Percentiles rank a stretch among this genome's conserved stretches.
Evolutionary conservation across 2,888 invertebrate species (phyloP).

Genomic region (Deilephila porcellus): DNA sequence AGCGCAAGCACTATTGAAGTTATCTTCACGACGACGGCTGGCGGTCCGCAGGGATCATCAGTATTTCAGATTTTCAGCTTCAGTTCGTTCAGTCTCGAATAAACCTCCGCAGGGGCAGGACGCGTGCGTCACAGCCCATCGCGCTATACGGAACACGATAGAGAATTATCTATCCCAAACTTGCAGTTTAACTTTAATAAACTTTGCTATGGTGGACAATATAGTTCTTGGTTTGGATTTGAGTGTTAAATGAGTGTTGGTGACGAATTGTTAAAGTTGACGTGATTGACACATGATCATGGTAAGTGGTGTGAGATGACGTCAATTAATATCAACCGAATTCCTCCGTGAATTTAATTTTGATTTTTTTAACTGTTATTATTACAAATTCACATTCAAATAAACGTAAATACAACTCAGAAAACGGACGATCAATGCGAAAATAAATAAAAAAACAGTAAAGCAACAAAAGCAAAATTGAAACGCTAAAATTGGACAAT

Average conservation of each 20-base stretch:
- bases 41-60: constrained; percentile 53
- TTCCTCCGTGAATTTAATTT: neutral
- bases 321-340: constrained; percentile 4
- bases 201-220: constrained; percentile 4
- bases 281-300: constrained; percentile 58
- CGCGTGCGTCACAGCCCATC: constrained; percentile 47
- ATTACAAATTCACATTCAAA: neutral
- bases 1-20: constrained; percentile 62
- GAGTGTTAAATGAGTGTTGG: constrained; percentile 54
- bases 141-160: constrained; percentile 44
- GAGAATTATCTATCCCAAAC: constrained; percentile 26
- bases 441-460: constrained; percentile 38
- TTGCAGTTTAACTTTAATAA: constrained; percentile 22
- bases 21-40: constrained; percentile 58
- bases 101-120: constrained; percentile 57
- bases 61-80: constrained; percentile 60
- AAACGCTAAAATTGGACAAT: constrained; percentile 46
- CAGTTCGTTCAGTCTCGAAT: constrained; percentile 61
- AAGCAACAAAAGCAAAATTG: constrained; percentile 37
- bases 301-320: constrained; percentile 58
- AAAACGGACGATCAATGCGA: constrained; percentile 26
- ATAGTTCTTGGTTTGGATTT: constrained; percentile 42
- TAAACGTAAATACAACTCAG: neutral
- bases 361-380: neutral
- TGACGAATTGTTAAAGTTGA: constrained; percentile 60